Evolutionary conservation across 1,140 invertebrate species (phyloP), one percentile per base, ranked within the genome.

Genomic region (Latrodectus geometricus): DNA sequence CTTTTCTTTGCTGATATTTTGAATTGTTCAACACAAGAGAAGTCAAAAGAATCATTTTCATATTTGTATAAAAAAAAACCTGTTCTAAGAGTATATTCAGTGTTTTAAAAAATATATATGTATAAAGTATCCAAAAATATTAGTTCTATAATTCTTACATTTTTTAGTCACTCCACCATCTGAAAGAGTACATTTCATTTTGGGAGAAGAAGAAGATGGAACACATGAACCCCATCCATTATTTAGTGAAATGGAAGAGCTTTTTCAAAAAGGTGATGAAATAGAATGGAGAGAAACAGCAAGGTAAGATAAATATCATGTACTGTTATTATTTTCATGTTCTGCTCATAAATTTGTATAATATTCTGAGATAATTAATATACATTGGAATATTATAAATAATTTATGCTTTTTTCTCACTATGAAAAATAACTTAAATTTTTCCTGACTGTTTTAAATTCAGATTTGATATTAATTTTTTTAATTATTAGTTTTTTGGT

Each of bases 251-350:
- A 97, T 99, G 96, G 95, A 94, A 56, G 94, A 92, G 94, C 93
- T 98, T 86, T 90, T 90, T 88, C 95, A 96, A 61, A 96, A 96
- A 79, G 96, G 96, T 82, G 95, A 97, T 89, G 94, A 92, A 79
- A 88, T 96, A 90, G 95, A 97, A 93, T 98, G 97, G 97, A 97
- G 97, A 91, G 97, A 98, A 92, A 98, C 97, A 23, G 97, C 97
- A 23, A 94, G 97, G 94, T 94, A 73, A 14, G 12, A 61, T 3
- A 35, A 35, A 35, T 35, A 35, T 35, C 35, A 35, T 35, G 35
- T 35, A 5, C 35, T 35, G 5, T 35, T 35, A 35, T 5, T 3
- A 35, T 35, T 35, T 5, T 1, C 5, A 35, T 35, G 5, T 35
- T 35, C 35, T 35, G 35, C 5, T 35, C 35, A 35, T 35, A 35